A percentile compares a stretch with the other conserved stretches of the same genome.
phyloP scores from a whole-genome alignment of 2,888 invertebrate genomes.

The Busseola fusca region DNA sequence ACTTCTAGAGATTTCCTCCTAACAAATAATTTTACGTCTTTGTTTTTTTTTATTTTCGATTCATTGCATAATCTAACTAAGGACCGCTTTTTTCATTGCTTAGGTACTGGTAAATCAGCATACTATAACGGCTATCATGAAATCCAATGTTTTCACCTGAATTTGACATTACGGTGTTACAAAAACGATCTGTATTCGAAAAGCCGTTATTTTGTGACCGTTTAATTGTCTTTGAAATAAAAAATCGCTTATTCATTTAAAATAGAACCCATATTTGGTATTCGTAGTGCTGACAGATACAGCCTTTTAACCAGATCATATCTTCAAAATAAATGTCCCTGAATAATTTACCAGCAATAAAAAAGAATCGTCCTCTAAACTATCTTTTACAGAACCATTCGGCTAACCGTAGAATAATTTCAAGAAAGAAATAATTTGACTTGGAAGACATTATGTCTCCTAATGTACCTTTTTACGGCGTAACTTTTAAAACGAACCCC shows the following conservation, averaged over 20 bases:
- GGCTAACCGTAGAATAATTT: slow-evolving; percentile 35
- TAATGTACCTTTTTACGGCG: slow-evolving; percentile 56
- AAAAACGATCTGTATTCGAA: background rate
- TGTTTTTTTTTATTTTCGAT: background rate
- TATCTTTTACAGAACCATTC: slow-evolving; percentile 44
- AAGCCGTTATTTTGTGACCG: background rate
- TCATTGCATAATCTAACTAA: too few species aligned
- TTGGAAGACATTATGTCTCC: slow-evolving; percentile 44
- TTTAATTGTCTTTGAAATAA: background rate
- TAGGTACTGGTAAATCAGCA: background rate
- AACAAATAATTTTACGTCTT: background rate
- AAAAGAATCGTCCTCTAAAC: slow-evolving; percentile 26
- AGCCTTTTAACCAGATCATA: slow-evolving; percentile 11
- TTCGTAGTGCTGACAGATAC: background rate
- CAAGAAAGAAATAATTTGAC: slow-evolving; percentile 47
- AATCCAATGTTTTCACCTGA: background rate
- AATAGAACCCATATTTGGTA: background rate
- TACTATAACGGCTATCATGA: background rate
- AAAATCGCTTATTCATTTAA: background rate
- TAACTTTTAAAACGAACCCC: slow-evolving; percentile 47
- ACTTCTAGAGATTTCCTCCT: background rate
- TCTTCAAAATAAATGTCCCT: slow-evolving; percentile 9
- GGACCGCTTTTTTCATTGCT: background rate
- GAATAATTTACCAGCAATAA: slow-evolving; percentile 30
- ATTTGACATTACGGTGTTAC: background rate